These are phyloP conservation scores for Epiblema foenella DNA, from an alignment of 2,888 invertebrate genomes.

Conservation along the genomic window DNA sequence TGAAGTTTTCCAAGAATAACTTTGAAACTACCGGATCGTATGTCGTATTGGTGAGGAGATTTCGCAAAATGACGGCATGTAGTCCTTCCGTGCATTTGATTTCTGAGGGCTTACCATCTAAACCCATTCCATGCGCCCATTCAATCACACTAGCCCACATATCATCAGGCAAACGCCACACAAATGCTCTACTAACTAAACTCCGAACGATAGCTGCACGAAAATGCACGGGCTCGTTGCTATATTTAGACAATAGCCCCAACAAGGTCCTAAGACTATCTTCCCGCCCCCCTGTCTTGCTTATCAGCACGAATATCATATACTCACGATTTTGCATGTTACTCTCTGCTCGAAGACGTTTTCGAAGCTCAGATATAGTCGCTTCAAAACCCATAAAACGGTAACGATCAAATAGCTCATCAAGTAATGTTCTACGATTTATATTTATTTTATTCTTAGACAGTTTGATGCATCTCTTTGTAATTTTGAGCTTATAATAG, in stretches of 20 bases:
- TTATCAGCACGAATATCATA: slow-evolving; percentile 29
- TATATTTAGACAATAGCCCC: slow-evolving; percentile 16
- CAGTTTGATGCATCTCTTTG: not conserved
- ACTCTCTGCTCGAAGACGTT: slow-evolving; percentile 16
- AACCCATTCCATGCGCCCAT: slow-evolving; percentile 32
- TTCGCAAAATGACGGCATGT: slow-evolving; percentile 35
- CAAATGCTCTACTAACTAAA: slow-evolving; percentile 35
- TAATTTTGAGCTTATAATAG: not conserved
- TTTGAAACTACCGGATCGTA: not conserved
- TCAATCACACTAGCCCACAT: slow-evolving; percentile 26
- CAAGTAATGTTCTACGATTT: slow-evolving; percentile 17
- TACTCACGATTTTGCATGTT: slow-evolving; percentile 21
- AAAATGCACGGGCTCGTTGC: slow-evolving; percentile 32
- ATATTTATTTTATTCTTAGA: not conserved
- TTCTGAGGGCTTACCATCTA: slow-evolving; percentile 36
- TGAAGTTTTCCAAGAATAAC: slow-evolving; percentile 21
- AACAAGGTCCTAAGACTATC: slow-evolving; percentile 22
- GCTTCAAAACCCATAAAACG: slow-evolving; percentile 23
- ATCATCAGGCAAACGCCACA: slow-evolving; percentile 37
- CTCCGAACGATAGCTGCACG: slow-evolving; percentile 41
- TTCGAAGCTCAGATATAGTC: slow-evolving; percentile 19
- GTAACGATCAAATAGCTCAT: slow-evolving; percentile 26
- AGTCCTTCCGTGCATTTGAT: slow-evolving; percentile 32
- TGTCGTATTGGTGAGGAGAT: slow-evolving; percentile 6
- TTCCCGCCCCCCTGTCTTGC: slow-evolving; percentile 27